Base-by-base conservation (phyloP, 2,888 invertebrate genomes). In the Pollenia angustigena region DNA sequence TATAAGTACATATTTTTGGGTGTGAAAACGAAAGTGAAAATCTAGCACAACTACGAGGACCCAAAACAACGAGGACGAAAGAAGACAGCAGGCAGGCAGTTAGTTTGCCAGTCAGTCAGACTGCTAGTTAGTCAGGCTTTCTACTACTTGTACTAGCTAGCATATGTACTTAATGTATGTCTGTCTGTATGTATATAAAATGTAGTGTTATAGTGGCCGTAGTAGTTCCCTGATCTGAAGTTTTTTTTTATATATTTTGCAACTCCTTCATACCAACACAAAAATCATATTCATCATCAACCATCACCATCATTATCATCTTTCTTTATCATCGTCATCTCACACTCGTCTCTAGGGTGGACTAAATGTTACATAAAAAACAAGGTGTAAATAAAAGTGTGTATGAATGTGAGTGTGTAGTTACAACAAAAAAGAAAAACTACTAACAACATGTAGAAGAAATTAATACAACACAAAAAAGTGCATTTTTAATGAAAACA, bases 21-120 rank as follows among this genome's bases (percentile, higher is more conserved):
- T 91, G 91, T 92, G 91, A 92, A 92, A 92, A 90, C 91, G 92
- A 92, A 92, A 92, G 92, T 92, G 92, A 92, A 92, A 92, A 92
- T 91, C 91, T 89, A 90, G 91, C 90, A 89, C 89, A 88, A 60
- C 87, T 81, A 78, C 81, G 84, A 85, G 88, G 81, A 83, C 44
- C 42, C 80, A 64, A 81, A 87, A 54, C 78, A 78, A 81, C 85
- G 81, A 88, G 88, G 85, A 88, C 89, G 87, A 87, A 76, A 83
- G 87, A 78, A 69, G 74, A 88, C 88, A 90, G 56, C 58, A 58
- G 58, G n/a, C 60, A 79, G 52, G n/a, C n/a, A 16, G 42, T 11
- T 44, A 56, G 72, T 32, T 46, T 52, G 40, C 4, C 18, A 75
- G 62, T 58, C 12, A 16, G 23, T 44, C 66, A 60, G 46, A 23